phyloP scores from a whole-genome alignment of 2,797 vertebrate species.

The Myotis pilosus region DNA sequence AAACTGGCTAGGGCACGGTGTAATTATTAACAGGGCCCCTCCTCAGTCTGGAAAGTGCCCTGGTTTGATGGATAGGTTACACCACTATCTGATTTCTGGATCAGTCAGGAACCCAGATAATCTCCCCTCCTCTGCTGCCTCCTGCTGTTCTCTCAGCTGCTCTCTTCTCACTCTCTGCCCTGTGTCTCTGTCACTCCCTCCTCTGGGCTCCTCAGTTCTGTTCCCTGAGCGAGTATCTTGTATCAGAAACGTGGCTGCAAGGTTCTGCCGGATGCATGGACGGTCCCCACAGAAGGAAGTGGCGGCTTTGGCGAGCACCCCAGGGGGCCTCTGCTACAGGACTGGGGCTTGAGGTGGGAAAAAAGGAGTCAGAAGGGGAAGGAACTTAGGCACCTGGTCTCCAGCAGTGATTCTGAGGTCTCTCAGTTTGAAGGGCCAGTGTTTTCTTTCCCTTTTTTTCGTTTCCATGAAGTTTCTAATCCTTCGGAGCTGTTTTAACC shows the following conservation, averaged over 20 bases:
- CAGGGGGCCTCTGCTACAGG: not conserved
- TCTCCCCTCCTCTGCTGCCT: not conserved
- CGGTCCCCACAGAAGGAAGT: not conserved
- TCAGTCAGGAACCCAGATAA: not conserved
- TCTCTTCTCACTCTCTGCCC: not conserved
- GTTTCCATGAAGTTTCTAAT: not conserved
- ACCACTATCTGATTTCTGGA: not conserved
- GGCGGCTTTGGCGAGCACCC: not conserved
- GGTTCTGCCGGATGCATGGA: not conserved
- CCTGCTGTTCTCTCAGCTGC: not conserved
- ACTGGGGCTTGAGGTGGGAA: not conserved
- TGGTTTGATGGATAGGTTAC: too few species aligned
- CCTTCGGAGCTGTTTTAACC: not conserved
- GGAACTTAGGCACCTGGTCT: not conserved
- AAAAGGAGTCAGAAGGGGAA: not conserved
- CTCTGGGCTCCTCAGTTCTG: not conserved
- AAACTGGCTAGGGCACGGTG: not conserved
- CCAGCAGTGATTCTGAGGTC: not conserved
- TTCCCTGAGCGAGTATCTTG: not conserved
- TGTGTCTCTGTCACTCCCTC: not conserved
- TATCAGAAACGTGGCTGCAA: not conserved
- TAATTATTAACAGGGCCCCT: accelerated
- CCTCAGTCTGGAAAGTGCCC: not conserved
- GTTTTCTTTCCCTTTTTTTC: not conserved
- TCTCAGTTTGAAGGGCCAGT: not conserved